Evolutionary conservation across 2,113 vertebrate species (phyloP).

Genomic region (Microcebus lehilahytsara): DNA sequence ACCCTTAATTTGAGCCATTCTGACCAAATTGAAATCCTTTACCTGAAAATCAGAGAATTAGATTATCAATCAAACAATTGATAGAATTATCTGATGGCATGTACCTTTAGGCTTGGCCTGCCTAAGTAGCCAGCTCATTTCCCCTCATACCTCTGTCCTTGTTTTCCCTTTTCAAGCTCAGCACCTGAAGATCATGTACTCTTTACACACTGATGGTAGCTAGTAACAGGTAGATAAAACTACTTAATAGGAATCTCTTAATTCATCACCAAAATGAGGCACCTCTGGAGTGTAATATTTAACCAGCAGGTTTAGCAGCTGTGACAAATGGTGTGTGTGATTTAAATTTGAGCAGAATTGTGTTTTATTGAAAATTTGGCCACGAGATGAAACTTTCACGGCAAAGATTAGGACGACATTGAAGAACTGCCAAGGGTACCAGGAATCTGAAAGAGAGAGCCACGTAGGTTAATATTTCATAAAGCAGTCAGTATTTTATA

Average conservation of each 20-base stretch:
- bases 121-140: background rate
- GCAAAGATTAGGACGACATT: background rate
- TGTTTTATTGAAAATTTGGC: conserved; percentile 74
- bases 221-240: background rate
- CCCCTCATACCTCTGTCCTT: background rate
- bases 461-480: conserved; percentile 41
- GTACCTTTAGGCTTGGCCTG: background rate
- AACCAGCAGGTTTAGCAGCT: conserved; percentile 46
- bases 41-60: background rate
- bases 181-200: background rate
- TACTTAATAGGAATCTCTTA: background rate
- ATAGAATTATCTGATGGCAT: background rate
- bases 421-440: conserved; percentile 36
- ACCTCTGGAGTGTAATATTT: conserved; percentile 27
- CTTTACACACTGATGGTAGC: background rate
- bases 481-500: background rate
- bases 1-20: background rate
- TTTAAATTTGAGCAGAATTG: conserved; percentile 68
- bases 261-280: conserved; percentile 46
- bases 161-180: background rate
- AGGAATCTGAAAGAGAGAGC: background rate
- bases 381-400: conserved; percentile 33
- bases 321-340: conserved; percentile 67
- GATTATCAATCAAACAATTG: background rate
- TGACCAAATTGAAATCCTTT: conserved; percentile 11